Conservation (phyloP, 2,113 vertebrate species). For the Gnathonemus echidnorhynchus region DNA sequence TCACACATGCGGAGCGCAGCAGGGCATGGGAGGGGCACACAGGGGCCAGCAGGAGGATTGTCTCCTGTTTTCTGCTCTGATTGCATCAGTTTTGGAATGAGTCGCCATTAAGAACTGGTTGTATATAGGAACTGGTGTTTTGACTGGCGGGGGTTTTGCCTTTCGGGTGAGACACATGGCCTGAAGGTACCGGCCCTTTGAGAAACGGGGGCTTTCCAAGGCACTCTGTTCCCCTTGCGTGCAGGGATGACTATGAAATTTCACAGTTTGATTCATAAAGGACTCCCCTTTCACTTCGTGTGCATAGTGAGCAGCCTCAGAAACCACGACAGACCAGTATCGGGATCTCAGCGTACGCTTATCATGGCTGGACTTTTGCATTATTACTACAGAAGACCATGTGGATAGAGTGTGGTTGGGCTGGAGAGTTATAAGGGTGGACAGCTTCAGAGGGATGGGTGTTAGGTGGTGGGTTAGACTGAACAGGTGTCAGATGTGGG, state of each 20-base stretch:
- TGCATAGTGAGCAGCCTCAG: background rate
- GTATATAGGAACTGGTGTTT: background rate
- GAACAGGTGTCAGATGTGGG: background rate
- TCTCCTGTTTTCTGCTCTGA: background rate
- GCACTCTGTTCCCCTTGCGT: background rate
- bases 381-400: background rate
- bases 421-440: background rate
- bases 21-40: too few species aligned
- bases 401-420: background rate
- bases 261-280: constrained; percentile 4
- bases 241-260: constrained; percentile 1
- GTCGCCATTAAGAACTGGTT: background rate
- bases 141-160: background rate
- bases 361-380: background rate
- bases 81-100: constrained; percentile 4
- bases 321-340: background rate
- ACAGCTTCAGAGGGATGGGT: background rate
- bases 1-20: background rate
- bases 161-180: background rate
- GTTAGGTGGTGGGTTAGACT: background rate
- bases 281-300: background rate
- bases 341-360: background rate
- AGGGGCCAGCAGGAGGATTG: background rate
- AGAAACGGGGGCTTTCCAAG: constrained; percentile 2
- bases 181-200: background rate